Percentiles rank a stretch among this genome's conserved stretches.
Conservation (phyloP, 1,140 invertebrate genomes). For the Hyposmocoma kahamanoa region DNA sequence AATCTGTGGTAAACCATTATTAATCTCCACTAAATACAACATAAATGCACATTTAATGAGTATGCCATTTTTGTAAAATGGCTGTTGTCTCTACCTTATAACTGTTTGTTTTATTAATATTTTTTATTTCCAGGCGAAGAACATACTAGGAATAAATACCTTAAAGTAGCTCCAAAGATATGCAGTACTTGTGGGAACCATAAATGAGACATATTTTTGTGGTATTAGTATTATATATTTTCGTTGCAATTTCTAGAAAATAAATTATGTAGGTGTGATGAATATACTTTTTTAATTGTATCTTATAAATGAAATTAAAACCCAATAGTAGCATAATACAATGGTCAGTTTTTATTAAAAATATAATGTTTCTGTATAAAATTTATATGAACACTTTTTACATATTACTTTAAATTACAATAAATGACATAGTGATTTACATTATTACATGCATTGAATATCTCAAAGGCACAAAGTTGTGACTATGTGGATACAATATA, state of each 20-base stretch:
- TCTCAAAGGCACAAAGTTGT: slow-evolving; percentile 24
- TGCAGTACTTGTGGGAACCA: too few relatives aligned
- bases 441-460: slow-evolving; percentile 14
- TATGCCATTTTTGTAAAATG: not conserved
- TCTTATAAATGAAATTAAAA: too few relatives aligned
- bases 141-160: slow-evolving; percentile 59
- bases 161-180: too few relatives aligned
- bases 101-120: slow-evolving; percentile 9
- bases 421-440: slow-evolving; percentile 13
- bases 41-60: not conserved
- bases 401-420: slow-evolving; percentile 27
- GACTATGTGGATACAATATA: slow-evolving; percentile 54
- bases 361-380: slow-evolving; percentile 43
- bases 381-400: slow-evolving; percentile 39
- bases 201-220: too few relatives aligned
- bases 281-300: too few relatives aligned
- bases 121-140: slow-evolving; percentile 59
- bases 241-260: too few relatives aligned
- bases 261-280: too few relatives aligned
- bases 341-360: slow-evolving; percentile 24
- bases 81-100: not conserved
- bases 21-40: too few relatives aligned
- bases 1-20: too few relatives aligned
- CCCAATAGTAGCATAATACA: not conserved
- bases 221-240: too few relatives aligned